Evolutionary conservation across 2,888 invertebrate genomes (phyloP).

Genomic region (Pimpla rufipes): DNA sequence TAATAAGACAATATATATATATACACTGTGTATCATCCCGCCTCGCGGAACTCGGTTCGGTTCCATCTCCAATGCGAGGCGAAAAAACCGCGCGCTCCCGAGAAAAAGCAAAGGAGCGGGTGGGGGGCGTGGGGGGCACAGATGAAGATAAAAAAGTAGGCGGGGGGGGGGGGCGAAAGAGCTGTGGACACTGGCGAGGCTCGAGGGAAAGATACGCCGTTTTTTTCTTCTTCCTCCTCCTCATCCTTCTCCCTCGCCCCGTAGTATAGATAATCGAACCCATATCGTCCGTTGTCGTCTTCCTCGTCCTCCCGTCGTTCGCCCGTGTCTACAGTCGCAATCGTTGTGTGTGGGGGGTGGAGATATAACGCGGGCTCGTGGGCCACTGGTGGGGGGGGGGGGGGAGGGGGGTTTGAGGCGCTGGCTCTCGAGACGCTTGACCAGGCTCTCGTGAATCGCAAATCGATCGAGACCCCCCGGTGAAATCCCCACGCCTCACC

Average conservation of each 20-base stretch:
- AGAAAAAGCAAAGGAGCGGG: conserved; percentile 13
- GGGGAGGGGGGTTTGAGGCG: conserved; percentile 7
- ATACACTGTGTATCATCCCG: too few relatives aligned
- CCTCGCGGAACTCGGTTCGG: too few relatives aligned
- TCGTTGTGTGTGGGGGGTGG: conserved; percentile 26
- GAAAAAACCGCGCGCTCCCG: not conserved
- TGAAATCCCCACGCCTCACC: conserved; percentile 59
- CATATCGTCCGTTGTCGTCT: conserved; percentile 57
- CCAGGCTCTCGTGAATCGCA: conserved; percentile 74
- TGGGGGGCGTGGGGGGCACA: not conserved
- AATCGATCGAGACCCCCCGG: conserved; percentile 73
- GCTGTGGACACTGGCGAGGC: conserved; percentile 53
- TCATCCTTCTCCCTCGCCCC: conserved; percentile 28
- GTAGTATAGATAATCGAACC: conserved; percentile 62
- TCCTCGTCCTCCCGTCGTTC: conserved; percentile 33
- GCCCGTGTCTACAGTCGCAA: not conserved
- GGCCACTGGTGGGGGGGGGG: not conserved
- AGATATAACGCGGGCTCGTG: conserved; percentile 34
- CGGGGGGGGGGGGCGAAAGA: conserved; percentile 12
- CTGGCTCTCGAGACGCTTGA: conserved; percentile 71
- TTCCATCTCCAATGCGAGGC: not conserved
- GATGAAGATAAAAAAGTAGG: conserved; percentile 19
- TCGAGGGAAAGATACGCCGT: conserved; percentile 41
- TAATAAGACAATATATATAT: conserved; percentile 9
- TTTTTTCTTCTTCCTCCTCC: conserved; percentile 26